Base-by-base conservation (phyloP, 2,888 invertebrate genomes). In the Alitta virens region DNA sequence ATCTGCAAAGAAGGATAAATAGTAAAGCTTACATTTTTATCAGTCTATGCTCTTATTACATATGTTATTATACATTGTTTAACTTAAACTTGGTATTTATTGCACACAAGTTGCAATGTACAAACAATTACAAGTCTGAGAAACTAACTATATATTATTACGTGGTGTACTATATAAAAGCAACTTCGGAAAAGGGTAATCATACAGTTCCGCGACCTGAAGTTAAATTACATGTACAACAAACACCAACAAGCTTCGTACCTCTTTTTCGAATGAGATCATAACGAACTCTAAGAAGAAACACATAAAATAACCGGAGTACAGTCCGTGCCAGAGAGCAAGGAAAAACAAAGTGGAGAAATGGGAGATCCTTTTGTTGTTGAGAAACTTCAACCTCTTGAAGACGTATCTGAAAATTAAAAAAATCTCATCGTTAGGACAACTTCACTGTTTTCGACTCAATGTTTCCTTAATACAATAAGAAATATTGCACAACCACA, bases 321-420 rank as follows among this genome's bases (percentile, higher is more conserved):
- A 91, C 58, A 93, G 88, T 14, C 98, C 98, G 82, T 98, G 98
- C 98, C 98, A 98, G 0, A 95, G 76, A 0, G 98, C 94, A 43
- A 99, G 86, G 83, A 96, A 98, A 0, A 88, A 62, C 46, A 99
- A 83, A 0, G 96, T 91, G 0, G 87, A 85, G 0, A 88, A 84
- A 81, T 98, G 97, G 67, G 96, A 96, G 70, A 86, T 67, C 54
- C 84, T 86, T 23, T 90, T 87, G 82, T 90, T 93, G 53, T 92
- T 92, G 54, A 98, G 84, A 81, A 95, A 97, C 78, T 90, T 91
- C 49, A 98, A 85, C 2, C 98, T 86, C 79, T 97, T 97, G 85
- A 94, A 98, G 24, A 98, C 85, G 80, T 98, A 95, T 68, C 86
- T 86, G 78, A 12, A 68, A 43, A 69, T 62, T 49, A 2, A 33